phyloP scores from a whole-genome alignment of 92 coral and sea anemone genomes.

The Hydrozoanthus gracilis region DNA sequence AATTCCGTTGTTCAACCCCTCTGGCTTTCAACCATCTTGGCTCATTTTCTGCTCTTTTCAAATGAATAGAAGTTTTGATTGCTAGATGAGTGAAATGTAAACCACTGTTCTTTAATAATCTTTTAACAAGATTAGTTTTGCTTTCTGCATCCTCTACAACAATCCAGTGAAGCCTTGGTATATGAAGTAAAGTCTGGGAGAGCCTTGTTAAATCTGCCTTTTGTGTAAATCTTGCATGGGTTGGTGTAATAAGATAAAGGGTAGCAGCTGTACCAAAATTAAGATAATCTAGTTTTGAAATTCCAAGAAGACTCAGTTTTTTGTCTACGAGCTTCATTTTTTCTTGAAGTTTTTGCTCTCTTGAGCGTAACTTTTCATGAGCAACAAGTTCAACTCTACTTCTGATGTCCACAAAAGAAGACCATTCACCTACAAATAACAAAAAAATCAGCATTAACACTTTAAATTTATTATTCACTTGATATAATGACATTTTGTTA shows the following conservation, averaged over 20 bases:
- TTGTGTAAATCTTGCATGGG: constrained; percentile 84
- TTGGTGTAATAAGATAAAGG: constrained; percentile 88
- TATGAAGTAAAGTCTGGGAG: constrained; percentile 89
- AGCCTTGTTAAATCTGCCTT: constrained; percentile 95
- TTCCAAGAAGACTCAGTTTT: constrained; percentile 68
- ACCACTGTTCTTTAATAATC: constrained; percentile 71
- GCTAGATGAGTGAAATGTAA: constrained; percentile 81
- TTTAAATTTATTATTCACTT: neutral
- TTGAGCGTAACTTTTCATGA: constrained; percentile 48
- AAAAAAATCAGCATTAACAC: neutral
- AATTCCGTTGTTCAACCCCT: constrained; percentile 96
- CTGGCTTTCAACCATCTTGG: constrained; percentile 95
- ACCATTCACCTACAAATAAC: constrained; percentile 10
- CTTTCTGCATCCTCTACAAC: constrained; percentile 82
- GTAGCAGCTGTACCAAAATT: constrained; percentile 53
- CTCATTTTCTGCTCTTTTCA: constrained; percentile 72
- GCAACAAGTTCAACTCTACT: constrained; percentile 35
- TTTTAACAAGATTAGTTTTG: constrained; percentile 69
- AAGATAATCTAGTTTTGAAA: constrained; percentile 41
- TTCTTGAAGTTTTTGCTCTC: constrained; percentile 56
- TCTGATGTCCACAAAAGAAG: constrained; percentile 8
- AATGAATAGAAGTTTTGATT: constrained; percentile 71
- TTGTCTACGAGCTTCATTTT: constrained; percentile 61
- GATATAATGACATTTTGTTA: too few species aligned
- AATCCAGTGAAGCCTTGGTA: constrained; percentile 92